A percentile compares a stretch with the other conserved stretches of the same genome.
Conservation (phyloP, 2,113 vertebrate species). For the Xerus inauris region DNA sequence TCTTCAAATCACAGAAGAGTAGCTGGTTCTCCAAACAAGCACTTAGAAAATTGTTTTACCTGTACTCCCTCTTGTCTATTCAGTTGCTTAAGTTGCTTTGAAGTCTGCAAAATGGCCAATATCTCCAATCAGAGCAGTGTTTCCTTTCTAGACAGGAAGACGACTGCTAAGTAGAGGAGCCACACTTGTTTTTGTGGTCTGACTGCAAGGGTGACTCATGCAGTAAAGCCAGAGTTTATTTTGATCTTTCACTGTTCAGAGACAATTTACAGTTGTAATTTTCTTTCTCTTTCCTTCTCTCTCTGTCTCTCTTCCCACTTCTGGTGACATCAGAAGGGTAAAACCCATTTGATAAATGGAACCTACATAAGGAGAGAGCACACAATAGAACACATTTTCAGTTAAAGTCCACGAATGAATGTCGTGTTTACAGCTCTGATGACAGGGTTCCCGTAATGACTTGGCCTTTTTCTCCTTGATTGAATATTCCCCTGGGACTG, state of each 20-base stretch:
- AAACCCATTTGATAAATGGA: conserved; percentile 61
- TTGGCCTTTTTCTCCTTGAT: conserved; percentile 75
- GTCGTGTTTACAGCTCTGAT: conserved; percentile 65
- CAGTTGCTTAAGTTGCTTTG: conserved; percentile 43
- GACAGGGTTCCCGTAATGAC: conserved; percentile 73
- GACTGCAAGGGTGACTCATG: conserved; percentile 70
- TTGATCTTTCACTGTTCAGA: conserved; percentile 74
- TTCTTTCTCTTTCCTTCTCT: conserved; percentile 52
- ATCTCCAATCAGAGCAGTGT: conserved; percentile 45
- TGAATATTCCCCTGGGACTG: conserved; percentile 79
- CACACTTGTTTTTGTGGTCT: conserved; percentile 61
- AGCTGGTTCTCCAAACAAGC: not conserved
- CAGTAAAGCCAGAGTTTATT: conserved; percentile 73
- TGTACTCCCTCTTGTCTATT: not conserved
- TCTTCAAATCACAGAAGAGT: not conserved
- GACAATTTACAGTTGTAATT: conserved; percentile 67
- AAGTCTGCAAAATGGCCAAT: conserved; percentile 48
- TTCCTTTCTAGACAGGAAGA: conserved; percentile 76
- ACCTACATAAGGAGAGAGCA: not conserved
- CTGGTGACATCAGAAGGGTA: conserved; percentile 35
- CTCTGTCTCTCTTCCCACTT: not conserved
- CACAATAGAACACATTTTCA: not conserved
- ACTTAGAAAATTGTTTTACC: conserved; percentile 56
- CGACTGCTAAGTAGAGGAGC: conserved; percentile 33
- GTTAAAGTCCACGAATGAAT: conserved; percentile 29